phyloP scores from a whole-genome alignment of 2,888 invertebrate genomes.

The Euclidia mi region DNA sequence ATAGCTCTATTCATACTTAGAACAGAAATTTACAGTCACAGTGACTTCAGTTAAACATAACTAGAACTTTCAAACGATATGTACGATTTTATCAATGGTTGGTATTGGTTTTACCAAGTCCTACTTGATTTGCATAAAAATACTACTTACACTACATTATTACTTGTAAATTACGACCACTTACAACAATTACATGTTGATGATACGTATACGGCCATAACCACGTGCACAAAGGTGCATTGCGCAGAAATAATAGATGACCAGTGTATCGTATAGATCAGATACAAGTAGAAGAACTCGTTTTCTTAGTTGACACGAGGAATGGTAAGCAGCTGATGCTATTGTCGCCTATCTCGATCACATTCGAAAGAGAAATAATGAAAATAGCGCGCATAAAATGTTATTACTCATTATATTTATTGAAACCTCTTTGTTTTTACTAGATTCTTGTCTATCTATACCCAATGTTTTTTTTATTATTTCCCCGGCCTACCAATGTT shows the following conservation, averaged over 20 bases:
- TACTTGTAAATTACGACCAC: background rate
- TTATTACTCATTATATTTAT: slow-evolving; percentile 13
- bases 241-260: slow-evolving; percentile 10
- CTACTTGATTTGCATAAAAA: too few relatives aligned
- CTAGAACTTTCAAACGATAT: slow-evolving; percentile 3
- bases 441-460: slow-evolving; percentile 6
- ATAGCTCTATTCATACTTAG: background rate
- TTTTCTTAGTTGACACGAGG: slow-evolving; percentile 14
- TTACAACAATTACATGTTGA: background rate
- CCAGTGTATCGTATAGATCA: slow-evolving; percentile 11
- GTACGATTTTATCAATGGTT: background rate
- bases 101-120: background rate
- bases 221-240: slow-evolving; percentile 13
- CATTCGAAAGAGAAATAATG: slow-evolving; percentile 18
- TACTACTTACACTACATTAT: too few relatives aligned
- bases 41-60: background rate
- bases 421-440: slow-evolving; percentile 16
- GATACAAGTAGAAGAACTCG: slow-evolving; percentile 16
- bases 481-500: slow-evolving; percentile 31
- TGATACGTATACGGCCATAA: slow-evolving; percentile 1
- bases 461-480: slow-evolving; percentile 25
- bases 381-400: slow-evolving; percentile 16
- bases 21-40: slow-evolving; percentile 1
- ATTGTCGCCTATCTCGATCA: slow-evolving; percentile 23
- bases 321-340: slow-evolving; percentile 22